Base-by-base conservation (phyloP, 2,888 invertebrate genomes). In the Merodon equestris region DNA sequence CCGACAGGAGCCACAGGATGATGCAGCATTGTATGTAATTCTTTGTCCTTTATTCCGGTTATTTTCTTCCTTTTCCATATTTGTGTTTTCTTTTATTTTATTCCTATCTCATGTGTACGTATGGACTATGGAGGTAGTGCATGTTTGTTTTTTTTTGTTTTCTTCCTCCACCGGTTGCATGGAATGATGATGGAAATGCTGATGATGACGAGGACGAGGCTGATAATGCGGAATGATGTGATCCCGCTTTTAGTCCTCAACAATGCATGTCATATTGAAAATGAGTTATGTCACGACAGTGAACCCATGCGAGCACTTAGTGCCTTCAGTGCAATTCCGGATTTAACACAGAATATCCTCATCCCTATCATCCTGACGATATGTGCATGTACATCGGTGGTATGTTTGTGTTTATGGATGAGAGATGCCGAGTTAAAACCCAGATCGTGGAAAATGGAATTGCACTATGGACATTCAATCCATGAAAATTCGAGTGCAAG, bases 191-290 rank as follows among this genome's bases (percentile, higher is more conserved):
- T 74, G 64, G 64, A 68, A 64, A 70, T 79, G 40, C 54, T 38
- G 74, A 79, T 64, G 64, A 40, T 36, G 63, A 60, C 10, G 42
- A 56, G 38, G 56, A 51, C 10, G 64, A 79, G 40, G 70, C 74
- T 70, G 44, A 64, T 70, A 70, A 64, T 79, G 58, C 63, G 58
- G 54, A n/a, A 74, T 70, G 68, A 79, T 74, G 74, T 70, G 74
- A 79, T 79, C 64, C 54, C 15, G 27, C 74, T 63, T 79, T 79
- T 68, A 74, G 58, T 70, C 64, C 63, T 74, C 58, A 79, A 79
- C 79, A 79, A 79, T 79, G 68, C 68, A 79, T 79, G 74, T 74
- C 63, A 79, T 74, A 79, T 79, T 74, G 74, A 79, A 79, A 74
- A 79, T 74, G 79, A 74, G 68, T 79, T 79, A 79, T 79, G 68